Evolutionary conservation across 1,140 invertebrate genomes (phyloP), one percentile per base, ranked within the genome.

Genomic region (Solenopsis invicta): DNA sequence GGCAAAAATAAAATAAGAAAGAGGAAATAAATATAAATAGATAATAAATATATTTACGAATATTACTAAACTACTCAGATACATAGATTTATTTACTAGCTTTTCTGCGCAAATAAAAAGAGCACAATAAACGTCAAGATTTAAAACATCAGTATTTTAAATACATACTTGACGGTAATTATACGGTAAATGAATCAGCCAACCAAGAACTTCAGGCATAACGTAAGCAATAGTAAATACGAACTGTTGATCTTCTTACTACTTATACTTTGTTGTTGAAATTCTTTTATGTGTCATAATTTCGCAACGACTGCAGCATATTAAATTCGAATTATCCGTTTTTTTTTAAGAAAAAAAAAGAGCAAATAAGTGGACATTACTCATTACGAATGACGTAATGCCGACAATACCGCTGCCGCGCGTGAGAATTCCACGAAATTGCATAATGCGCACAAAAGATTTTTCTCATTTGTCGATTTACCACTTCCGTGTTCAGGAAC

Each of bases 391-490:
- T 69, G 71, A 72, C 16, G 37, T 29, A 71, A 81, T n/a, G 13
- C 16, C 37, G n/a, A 56, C 13, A 50, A 71, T 56, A 56, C 13
- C 18, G 2, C 48, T 41, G 64, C 16, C 16, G 16, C 16, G 16
- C n/a, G n/a, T 71, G 3, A 45, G 13, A 81, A 81, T 69, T 81
- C 18, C 45, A 16, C 10, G 21, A 48, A 81, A 59, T 72, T 81
- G 9, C n/a, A 52, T 67, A 67, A 80, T 24, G 48, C 34, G 3
- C n/a, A 41, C 12, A 37, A 66, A 41, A 4, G 4, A 52, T 4
- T 52, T 4, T 52, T 80, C 8, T 21, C 41, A 50, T 18, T 52
- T 12, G 13, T 59, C 52, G 37, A 4, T 61, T 76, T 45, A 29
- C 10, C 54, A 76, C 16, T 76, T 29, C 8, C 45, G 67, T n/a